Evolutionary conservation across 2,113 vertebrate species (phyloP), one percentile per base, ranked within the genome.

Genomic region (Pluvianellus socialis): DNA sequence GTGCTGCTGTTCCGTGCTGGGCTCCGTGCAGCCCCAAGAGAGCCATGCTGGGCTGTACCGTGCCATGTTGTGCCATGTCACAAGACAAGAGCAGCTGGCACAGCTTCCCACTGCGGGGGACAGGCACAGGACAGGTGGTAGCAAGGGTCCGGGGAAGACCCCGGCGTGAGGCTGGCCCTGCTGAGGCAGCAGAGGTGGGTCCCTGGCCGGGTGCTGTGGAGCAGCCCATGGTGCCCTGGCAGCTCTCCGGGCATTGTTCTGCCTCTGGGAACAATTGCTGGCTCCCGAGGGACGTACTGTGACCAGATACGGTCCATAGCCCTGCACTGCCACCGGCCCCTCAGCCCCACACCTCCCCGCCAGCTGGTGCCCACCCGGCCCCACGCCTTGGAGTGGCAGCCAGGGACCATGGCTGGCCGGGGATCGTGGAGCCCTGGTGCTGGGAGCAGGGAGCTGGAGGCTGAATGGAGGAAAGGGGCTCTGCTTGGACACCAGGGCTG

Each of bases 191-290:
- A 4, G 42, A 38, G 66, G 85, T 85, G 55, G 61, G 17, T 95
- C n/a, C 47, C 14, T 0, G 11, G 65, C 40, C 0, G 4, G 28
- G 59, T 0, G 7, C 79, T 81, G 94, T 49, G 88, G 94, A 96
- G 92, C 44, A 0, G 94, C 75, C 87, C 86, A 3, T 86, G 86
- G 53, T 95, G 96, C 90, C 92, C 92, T 97, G 96, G 95, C 95
- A 97, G 79, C 67, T 86, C 85, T 90, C 91, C 8, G 14, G 86
- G 71, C 75, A 97, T 97, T 97, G 96, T 97, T 95, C 91, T 93
- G 68, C 35, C 81, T 68, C 49, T 1, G 6, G 70, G 88, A 95
- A 96, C 95, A 96, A 93, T 92, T 1, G 6, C 88, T 65, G 81
- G 81, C 49, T 95, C 79, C 85, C 0, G 5, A 88, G 79, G 85